These are phyloP conservation scores for Agapornis roseicollis DNA, from an alignment of 2,113 vertebrate genomes.

Conservation along the genomic window DNA sequence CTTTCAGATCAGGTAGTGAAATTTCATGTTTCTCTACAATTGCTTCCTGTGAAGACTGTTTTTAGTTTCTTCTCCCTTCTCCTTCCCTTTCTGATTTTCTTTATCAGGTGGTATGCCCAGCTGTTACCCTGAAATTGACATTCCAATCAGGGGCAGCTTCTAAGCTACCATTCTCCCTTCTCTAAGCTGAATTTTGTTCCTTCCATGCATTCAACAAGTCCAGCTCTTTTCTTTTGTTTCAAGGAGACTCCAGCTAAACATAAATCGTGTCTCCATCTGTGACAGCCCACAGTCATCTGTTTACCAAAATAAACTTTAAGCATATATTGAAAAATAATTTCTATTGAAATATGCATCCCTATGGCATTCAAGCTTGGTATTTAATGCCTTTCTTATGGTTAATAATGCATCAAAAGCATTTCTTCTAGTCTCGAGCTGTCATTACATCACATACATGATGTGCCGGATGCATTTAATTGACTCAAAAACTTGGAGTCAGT, in stretches of 20 bases:
- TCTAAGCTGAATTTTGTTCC: slow-evolving; percentile 57
- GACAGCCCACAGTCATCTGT: slow-evolving; percentile 78
- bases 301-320: slow-evolving; percentile 83
- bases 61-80: neutral
- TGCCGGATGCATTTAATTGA: slow-evolving; percentile 70
- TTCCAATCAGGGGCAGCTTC: slow-evolving; percentile 12
- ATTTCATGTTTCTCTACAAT: neutral
- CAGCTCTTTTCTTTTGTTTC: slow-evolving; percentile 69
- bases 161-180: slow-evolving; percentile 7
- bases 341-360: slow-evolving; percentile 81
- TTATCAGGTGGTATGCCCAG: neutral
- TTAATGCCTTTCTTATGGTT: slow-evolving; percentile 82
- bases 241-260: slow-evolving; percentile 66
- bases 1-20: neutral
- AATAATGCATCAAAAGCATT: slow-evolving; percentile 81
- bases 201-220: slow-evolving; percentile 58
- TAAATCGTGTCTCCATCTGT: slow-evolving; percentile 72
- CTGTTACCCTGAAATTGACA: slow-evolving; percentile 1
- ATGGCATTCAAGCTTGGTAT: slow-evolving; percentile 74
- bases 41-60: neutral
- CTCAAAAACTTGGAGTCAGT: slow-evolving; percentile 71
- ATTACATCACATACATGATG: slow-evolving; percentile 76
- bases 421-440: slow-evolving; percentile 71
- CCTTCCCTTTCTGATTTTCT: neutral
- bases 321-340: slow-evolving; percentile 81